Evolutionary conservation across 2,888 invertebrate genomes (phyloP), one percentile per base, ranked within the genome.

Genomic region (Aphelenchoides bicaudatus): DNA sequence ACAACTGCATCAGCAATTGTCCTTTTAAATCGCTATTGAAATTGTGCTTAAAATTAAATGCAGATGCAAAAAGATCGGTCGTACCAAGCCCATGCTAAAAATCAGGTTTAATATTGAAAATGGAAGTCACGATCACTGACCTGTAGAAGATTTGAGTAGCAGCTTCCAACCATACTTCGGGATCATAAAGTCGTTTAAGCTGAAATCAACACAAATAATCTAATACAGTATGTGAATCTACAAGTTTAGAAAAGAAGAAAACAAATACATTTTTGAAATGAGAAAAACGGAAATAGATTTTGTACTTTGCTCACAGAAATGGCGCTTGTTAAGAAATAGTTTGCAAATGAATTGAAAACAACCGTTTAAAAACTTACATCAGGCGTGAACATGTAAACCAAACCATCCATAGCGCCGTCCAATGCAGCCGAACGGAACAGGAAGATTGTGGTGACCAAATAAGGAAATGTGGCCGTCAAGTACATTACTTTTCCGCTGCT

Each of bases 81-180:
- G n/a, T n/a, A n/a, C n/a, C n/a, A n/a, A n/a, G n/a, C n/a, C n/a
- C n/a, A n/a, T n/a, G n/a, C n/a, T n/a, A n/a, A n/a, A n/a, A n/a
- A n/a, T n/a, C n/a, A n/a, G n/a, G n/a, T n/a, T n/a, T n/a, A n/a
- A n/a, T n/a, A n/a, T n/a, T n/a, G n/a, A n/a, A n/a, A n/a, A n/a
- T n/a, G n/a, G n/a, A n/a, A n/a, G n/a, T n/a, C n/a, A n/a, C n/a
- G n/a, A n/a, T n/a, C n/a, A n/a, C n/a, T n/a, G n/a, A n/a, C n/a
- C 91, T 91, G 82, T 92, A 93, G 83, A 93, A 93, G 2, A 93
- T 92, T 83, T 93, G 93, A 0, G 92, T 92, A 1, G 93, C 92
- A 2, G 93, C 92, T 79, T 92, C 92, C 73, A 93, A 82, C 93
- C 93, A 93, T 0, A 92, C 91, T 3, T 87, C 88, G 0, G 92